Percentiles rank a stretch among this genome's conserved stretches.
These are phyloP conservation scores for Xanthia icteritia DNA, from an alignment of 2,888 invertebrate species.

Conservation along the genomic window DNA sequence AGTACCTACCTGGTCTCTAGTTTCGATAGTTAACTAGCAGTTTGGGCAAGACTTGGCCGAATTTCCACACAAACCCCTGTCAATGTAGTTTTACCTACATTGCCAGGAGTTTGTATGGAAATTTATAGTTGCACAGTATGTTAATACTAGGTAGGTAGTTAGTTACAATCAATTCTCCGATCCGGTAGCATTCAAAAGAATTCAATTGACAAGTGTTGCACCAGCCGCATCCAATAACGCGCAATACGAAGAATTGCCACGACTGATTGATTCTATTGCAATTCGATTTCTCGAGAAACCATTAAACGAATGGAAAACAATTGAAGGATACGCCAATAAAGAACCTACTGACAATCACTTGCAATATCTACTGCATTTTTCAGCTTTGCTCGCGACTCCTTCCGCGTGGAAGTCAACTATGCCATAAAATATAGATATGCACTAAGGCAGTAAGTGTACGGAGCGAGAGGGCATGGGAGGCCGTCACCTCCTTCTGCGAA, in stretches of 20 bases:
- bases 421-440: no score
- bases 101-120: neutral
- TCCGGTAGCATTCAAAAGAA: slow-evolving; percentile 19
- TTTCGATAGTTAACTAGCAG: neutral
- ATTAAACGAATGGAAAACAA: slow-evolving; percentile 45
- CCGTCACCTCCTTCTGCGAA: no score
- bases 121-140: neutral
- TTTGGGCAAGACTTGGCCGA: neutral
- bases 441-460: no score
- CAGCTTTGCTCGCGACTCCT: neutral
- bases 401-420: neutral
- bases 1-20: no score
- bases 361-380: slow-evolving; percentile 9
- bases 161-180: neutral
- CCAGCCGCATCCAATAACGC: slow-evolving; percentile 34
- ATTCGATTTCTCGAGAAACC: slow-evolving; percentile 41
- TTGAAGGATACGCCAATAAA: slow-evolving; percentile 20
- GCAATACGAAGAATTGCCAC: slow-evolving; percentile 28
- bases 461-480: no score
- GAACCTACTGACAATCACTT: neutral
- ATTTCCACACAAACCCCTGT: neutral
- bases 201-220: slow-evolving; percentile 30
- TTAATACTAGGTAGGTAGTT: neutral
- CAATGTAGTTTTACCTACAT: neutral
- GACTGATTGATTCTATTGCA: slow-evolving; percentile 34